Evolutionary conservation across 30 jellyfish, hydroid and myxozoan species (phyloP), one percentile per base, ranked within the genome.

Genomic region (Calvadosia cruxmelitensis): DNA sequence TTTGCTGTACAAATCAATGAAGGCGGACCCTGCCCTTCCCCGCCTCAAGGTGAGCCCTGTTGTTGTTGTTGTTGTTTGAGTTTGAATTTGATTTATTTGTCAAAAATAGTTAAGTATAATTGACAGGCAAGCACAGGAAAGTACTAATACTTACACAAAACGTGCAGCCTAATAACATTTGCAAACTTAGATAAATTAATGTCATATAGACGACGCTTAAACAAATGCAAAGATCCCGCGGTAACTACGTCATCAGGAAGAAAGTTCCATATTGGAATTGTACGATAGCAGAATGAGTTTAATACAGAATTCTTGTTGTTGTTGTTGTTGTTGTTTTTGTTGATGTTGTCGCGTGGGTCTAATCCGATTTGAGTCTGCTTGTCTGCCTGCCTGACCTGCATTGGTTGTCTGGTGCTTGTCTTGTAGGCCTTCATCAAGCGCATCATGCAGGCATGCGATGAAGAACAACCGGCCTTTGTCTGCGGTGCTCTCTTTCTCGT

Each of bases 351-450:
- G 2, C 20, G 7, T 26, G 1, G 27, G 27, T 3, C 13, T 0
- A 23, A 57, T 57, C 28, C 28, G 5, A 25, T 12, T 13, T 25
- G 5, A 5, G 69, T 13, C 27, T 57, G 13, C 27, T 53, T 3
- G 7, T 20, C 51, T 29, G 16, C 26, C 35, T 48, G 2, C 29
- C 20, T 7, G 35, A 2, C 34, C 26, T 15, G 24, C 5, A 25
- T 1, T 74, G 23, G 28, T 49, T 50, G 28, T 27, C 27, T 3
- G 25, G 33, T 33, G 30, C 33, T 32, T 63, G 36, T 29, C 33
- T 49, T 30, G 13, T 29, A 87, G 96, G 90, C 94, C 24, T 89
- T 89, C 66, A 42, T 89, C 49, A 89, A 89, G 67, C 66, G 98
- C 31, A 49, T 89, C 33, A 35, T 89, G 36, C 98, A 89, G 66